Conservation (phyloP, 2,113 vertebrate genomes). For the Rutilus rutilus region DNA sequence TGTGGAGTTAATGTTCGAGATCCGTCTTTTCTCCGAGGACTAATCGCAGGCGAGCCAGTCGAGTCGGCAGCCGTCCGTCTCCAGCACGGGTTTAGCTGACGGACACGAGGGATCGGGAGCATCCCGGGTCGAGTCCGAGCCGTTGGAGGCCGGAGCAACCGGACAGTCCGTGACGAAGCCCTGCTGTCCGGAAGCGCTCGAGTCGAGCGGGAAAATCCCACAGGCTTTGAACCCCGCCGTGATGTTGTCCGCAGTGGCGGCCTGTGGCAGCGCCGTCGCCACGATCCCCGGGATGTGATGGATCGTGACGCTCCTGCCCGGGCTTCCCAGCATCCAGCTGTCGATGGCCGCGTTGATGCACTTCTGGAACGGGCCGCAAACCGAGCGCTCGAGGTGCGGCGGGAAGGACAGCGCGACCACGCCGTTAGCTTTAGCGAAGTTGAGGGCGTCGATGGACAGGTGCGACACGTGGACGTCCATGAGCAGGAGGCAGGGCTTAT, state of each 20-base stretch:
- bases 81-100: not conserved
- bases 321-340: conserved; percentile 44
- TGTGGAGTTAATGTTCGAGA: not conserved
- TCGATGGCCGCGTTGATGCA: conserved; percentile 23
- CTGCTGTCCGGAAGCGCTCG: not conserved
- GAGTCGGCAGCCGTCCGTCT: not conserved
- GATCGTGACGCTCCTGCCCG: conserved; percentile 25
- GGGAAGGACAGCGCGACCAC: conserved; percentile 39
- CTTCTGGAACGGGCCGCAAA: conserved; percentile 41
- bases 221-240: not conserved
- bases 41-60: conserved; percentile 14
- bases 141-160: not conserved
- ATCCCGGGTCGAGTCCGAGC: not conserved
- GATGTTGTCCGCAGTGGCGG: conserved; percentile 41
- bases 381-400: conserved; percentile 32
- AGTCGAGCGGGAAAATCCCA: conserved; percentile 3
- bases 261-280: not conserved
- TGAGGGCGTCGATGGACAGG: conserved; percentile 32
- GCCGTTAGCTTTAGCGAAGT: conserved; percentile 35
- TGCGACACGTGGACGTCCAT: conserved; percentile 22
- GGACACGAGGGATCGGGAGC: not conserved
- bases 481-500: conserved; percentile 39
- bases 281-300: conserved; percentile 33
- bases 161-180: not conserved
- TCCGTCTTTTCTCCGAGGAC: too few relatives aligned